Evolutionary conservation across 2,888 invertebrate genomes (phyloP).

Genomic region (Drosophila ezoana): DNA sequence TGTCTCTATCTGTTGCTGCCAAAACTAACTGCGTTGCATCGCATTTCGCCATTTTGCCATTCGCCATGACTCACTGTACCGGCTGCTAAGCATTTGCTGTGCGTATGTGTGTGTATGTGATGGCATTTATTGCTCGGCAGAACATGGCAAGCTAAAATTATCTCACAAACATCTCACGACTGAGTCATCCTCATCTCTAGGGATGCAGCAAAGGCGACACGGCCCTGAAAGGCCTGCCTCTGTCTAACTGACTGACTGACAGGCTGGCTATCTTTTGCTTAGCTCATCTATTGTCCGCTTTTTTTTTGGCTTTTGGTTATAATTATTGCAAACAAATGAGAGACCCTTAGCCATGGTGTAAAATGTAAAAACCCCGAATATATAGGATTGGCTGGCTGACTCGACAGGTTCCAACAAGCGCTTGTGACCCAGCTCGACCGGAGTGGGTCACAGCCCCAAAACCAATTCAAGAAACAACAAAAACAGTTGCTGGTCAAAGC

Average conservation of each 20-base stretch:
- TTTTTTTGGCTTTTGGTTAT: neutral
- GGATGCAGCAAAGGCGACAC: constrained; percentile 14
- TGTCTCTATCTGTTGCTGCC: constrained; percentile 36
- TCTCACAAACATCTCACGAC: constrained; percentile 31
- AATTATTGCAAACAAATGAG: neutral
- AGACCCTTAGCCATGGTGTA: no score
- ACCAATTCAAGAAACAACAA: neutral
- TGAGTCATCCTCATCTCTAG: constrained; percentile 39
- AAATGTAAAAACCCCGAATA: no score
- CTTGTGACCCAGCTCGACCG: constrained; percentile 2
- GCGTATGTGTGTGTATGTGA: constrained; percentile 17
- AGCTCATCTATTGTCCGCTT: constrained; percentile 1
- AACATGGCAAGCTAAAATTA: constrained; percentile 55
- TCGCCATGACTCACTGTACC: constrained; percentile 40
- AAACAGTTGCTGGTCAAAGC: constrained; percentile 13
- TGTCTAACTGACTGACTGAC: neutral
- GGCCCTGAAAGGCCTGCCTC: no score
- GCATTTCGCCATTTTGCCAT: constrained; percentile 35
- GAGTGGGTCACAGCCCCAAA: constrained; percentile 21
- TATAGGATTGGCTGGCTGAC: neutral
- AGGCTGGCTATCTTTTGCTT: neutral
- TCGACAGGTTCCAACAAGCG: neutral
- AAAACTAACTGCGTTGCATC: constrained; percentile 56
- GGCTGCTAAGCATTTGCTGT: constrained; percentile 38
- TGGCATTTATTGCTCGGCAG: constrained; percentile 50